Evolutionary conservation across 23 tunicate species (phyloP).

Genomic region (Ascidia mentula): DNA sequence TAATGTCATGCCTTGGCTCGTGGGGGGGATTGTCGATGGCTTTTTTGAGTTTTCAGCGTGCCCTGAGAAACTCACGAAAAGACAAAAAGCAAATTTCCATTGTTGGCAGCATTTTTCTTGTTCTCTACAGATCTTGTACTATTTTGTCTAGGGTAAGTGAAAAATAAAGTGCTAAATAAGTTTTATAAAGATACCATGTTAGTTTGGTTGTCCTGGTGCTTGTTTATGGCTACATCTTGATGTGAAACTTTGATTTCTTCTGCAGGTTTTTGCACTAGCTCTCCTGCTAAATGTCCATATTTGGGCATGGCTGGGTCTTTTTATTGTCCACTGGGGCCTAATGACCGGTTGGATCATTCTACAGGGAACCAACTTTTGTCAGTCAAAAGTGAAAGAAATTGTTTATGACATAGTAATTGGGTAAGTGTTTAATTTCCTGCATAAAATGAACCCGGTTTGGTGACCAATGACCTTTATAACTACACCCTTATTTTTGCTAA

Average conservation of each 20-base stretch:
- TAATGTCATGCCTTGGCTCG: conserved; percentile 63
- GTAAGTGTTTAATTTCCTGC: conserved; percentile 25
- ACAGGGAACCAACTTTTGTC: conserved; percentile 54
- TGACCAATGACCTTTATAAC: neutral
- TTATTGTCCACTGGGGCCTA: conserved; percentile 44
- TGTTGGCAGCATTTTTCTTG: conserved; percentile 51
- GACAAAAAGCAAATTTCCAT: conserved; percentile 61
- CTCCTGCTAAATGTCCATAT: conserved; percentile 59
- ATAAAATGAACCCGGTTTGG: neutral
- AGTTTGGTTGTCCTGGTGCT: no score
- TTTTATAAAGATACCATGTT: no score
- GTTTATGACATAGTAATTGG: conserved; percentile 62
- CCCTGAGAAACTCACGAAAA: conserved; percentile 45
- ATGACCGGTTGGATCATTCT: conserved; percentile 29
- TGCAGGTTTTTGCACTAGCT: conserved; percentile 79
- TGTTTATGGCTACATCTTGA: no score
- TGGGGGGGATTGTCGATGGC: conserved; percentile 54
- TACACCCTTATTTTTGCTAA: no score
- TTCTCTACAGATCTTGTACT: conserved; percentile 53
- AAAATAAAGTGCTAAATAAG: no score
- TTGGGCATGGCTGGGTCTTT: conserved; percentile 41
- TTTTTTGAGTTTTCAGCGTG: conserved; percentile 65
- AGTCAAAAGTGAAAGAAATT: conserved; percentile 29
- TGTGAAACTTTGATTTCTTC: no score
- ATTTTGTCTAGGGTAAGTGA: conserved; percentile 64